Base-by-base conservation (phyloP, 2,113 vertebrate species). In the Thalassarche chlororhynchos region DNA sequence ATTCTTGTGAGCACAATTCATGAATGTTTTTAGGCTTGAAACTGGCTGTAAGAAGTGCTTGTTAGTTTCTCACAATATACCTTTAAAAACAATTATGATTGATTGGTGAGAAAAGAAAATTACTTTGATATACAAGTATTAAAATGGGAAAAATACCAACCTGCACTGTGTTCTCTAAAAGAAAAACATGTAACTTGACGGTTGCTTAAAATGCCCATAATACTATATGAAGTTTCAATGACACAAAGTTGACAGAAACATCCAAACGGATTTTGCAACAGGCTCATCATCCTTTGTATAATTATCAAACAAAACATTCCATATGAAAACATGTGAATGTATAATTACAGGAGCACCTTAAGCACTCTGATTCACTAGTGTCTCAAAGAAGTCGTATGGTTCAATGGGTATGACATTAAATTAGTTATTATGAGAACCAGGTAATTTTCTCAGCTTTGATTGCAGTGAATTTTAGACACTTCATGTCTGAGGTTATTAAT, bases 381-480 rank as follows among this genome's bases (percentile, higher is more conserved):
- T 88, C 62, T 88, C 49, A 54, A 52, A 90, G 78, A 76, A 65
- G 46, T 18, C 26, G 8, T 25, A 8, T 25, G 62, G 64, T 89
- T 96, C 91, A 87, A 28, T 36, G 54, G 17, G 15, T 40, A 86
- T 57, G 36, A 89, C 51, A 75, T 77, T 57, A 29, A 81, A 85
- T 14, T 29, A 9, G 32, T 66, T 89, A 70, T 86, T 93, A 78
- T 62, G 68, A 87, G 64, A 93, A 81, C 28, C 16, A 80, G 36
- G 54, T 90, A 86, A 86, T 96, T 92, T 95, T 90, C 86, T 92
- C 62, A 84, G 36, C 58, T 83, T 96, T 92, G 62, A 86, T 51
- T 66, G 36, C 17, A 86, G 51, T 84, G 64, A 74, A 84, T 89
- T 95, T 92, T 74, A 86, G 80, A 78, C 32, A 62, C 6, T 74